phyloP scores from a whole-genome alignment of 2,888 invertebrate genomes.

The Parasteatoda lunata region DNA sequence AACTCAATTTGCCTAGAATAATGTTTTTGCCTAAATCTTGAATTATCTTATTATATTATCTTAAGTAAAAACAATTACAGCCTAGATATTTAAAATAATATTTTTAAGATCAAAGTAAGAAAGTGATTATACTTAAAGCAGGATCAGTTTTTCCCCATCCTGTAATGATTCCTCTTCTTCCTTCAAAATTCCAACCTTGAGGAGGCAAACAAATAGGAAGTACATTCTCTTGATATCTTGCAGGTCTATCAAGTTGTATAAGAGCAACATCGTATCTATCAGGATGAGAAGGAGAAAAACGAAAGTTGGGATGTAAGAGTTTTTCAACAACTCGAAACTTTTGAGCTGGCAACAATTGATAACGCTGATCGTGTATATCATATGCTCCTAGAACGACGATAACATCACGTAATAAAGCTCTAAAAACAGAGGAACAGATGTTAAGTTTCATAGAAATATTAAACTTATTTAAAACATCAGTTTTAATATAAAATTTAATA shows the following conservation, averaged over 20 bases:
- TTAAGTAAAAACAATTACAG: too few species aligned
- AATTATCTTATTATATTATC: too few species aligned
- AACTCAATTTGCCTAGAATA: too few species aligned
- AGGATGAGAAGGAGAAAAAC: constrained; percentile 87
- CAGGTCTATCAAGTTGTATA: constrained; percentile 82
- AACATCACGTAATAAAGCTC: constrained; percentile 83
- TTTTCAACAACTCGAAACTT: constrained; percentile 83
- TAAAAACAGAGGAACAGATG: constrained; percentile 70
- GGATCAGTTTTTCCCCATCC: constrained; percentile 89
- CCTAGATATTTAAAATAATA: not conserved
- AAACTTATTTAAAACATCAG: too few species aligned
- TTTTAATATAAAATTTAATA: too few species aligned
- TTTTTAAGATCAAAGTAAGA: not conserved
- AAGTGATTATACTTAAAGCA: constrained; percentile 74
- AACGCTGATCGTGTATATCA: constrained; percentile 84
- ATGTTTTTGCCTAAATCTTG: too few species aligned
- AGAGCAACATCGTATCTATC: constrained; percentile 83
- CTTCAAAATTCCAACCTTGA: constrained; percentile 74
- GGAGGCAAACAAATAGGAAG: constrained; percentile 86
- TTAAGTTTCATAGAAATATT: too few species aligned
- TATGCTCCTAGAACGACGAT: constrained; percentile 86
- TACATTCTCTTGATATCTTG: constrained; percentile 81
- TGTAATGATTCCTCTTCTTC: constrained; percentile 82
- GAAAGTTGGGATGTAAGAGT: constrained; percentile 86
- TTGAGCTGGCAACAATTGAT: constrained; percentile 80